These are phyloP conservation scores for Tiliqua scincoides DNA, from an alignment of 2,113 vertebrate species.

Conservation along the genomic window DNA sequence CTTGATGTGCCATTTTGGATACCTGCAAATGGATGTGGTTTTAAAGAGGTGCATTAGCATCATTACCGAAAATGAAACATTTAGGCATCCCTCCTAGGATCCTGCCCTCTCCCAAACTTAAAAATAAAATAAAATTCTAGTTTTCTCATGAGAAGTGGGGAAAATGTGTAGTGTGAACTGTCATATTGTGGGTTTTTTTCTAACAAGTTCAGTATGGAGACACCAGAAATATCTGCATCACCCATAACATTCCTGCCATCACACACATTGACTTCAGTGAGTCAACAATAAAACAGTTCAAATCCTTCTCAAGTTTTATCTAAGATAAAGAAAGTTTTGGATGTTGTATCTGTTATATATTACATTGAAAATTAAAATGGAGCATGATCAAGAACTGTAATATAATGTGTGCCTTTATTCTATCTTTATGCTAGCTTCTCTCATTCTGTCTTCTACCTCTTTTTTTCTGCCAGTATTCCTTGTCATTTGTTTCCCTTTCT, in stretches of 20 bases:
- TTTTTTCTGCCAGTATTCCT: background rate
- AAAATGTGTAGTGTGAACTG: background rate
- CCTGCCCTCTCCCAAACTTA: background rate
- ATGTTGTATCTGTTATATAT: background rate
- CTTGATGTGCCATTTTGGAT: background rate
- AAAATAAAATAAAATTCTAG: background rate
- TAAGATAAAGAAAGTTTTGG: background rate
- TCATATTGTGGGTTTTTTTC: background rate
- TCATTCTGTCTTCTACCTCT: background rate
- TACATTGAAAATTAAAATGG: conserved; percentile 12
- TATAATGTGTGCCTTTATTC: conserved; percentile 15
- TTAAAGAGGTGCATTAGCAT: background rate
- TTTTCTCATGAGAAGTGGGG: background rate
- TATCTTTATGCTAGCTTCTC: background rate
- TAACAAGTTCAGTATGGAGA: background rate
- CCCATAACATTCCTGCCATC: background rate
- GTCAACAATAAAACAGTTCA: background rate
- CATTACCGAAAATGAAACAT: background rate
- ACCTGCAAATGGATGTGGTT: background rate
- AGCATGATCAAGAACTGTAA: background rate
- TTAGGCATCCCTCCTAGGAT: background rate
- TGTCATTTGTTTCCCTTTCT: background rate
- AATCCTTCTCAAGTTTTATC: background rate
- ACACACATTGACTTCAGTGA: background rate
- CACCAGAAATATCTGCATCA: background rate